phyloP scores from a whole-genome alignment of 2,888 invertebrate genomes.

The Megamerina dolium region DNA sequence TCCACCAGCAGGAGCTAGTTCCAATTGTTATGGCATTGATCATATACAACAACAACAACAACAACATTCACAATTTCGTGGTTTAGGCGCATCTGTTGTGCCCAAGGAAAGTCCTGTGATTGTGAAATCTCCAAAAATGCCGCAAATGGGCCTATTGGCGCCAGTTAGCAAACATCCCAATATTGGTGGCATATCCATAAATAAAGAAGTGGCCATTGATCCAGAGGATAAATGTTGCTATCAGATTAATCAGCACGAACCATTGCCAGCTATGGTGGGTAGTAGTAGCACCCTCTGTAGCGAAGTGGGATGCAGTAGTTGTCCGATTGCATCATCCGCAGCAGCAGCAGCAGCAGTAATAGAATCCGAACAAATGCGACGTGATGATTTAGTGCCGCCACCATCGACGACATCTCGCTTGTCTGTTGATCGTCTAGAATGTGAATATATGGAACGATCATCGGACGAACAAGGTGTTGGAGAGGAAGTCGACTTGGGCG shows the following conservation, averaged over 20 bases:
- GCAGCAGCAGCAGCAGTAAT: too few species aligned
- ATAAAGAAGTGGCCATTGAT: constrained; percentile 49
- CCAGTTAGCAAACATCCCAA: constrained; percentile 25
- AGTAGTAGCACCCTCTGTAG: constrained; percentile 21
- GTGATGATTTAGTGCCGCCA: constrained; percentile 13
- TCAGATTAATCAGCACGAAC: constrained; percentile 17
- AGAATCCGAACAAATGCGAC: constrained; percentile 20
- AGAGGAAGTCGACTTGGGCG: constrained; percentile 28
- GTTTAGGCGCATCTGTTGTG: constrained; percentile 42
- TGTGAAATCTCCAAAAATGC: constrained; percentile 42
- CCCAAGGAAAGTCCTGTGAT: constrained; percentile 48
- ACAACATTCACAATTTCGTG: constrained; percentile 36
- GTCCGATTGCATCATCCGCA: constrained; percentile 16
- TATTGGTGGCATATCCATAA: constrained; percentile 38
- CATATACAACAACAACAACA: constrained; percentile 16
- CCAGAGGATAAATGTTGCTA: constrained; percentile 43
- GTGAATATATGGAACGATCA: constrained; percentile 27
- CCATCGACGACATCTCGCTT: neutral
- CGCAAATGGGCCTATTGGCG: constrained; percentile 30
- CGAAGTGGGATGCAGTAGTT: constrained; percentile 24
- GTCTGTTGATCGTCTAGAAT: constrained; percentile 13
- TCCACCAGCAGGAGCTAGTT: constrained; percentile 20
- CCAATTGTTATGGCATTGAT: constrained; percentile 22
- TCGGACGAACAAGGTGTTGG: constrained; percentile 21
- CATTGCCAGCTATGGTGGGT: constrained; percentile 10